These are phyloP conservation scores for Corythornis cristatus DNA, from an alignment of 2,113 vertebrate genomes.

Conservation along the genomic window DNA sequence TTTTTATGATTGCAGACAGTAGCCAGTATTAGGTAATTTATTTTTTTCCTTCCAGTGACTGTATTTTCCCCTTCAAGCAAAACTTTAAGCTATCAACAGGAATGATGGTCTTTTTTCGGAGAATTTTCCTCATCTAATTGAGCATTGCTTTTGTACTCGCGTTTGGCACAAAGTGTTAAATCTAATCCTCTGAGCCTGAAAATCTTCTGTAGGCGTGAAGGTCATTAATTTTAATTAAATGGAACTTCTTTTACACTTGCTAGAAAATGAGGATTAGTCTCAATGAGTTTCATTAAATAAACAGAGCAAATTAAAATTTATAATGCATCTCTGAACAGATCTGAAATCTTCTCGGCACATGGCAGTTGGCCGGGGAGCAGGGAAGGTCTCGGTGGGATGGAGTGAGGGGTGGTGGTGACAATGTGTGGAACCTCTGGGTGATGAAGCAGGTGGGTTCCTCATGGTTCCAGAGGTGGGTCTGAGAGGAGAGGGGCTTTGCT, in stretches of 20 bases:
- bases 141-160: neutral
- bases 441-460: neutral
- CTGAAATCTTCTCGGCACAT: constrained; percentile 30
- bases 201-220: constrained; percentile 60
- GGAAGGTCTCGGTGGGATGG: neutral
- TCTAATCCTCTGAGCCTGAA: constrained; percentile 52
- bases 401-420: neutral
- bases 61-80: neutral
- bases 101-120: neutral
- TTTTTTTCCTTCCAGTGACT: neutral
- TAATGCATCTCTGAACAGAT: constrained; percentile 40
- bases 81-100: neutral
- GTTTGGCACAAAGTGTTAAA: constrained; percentile 45
- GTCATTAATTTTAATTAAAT: constrained; percentile 79
- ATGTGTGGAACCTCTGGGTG: neutral
- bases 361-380: neutral
- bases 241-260: constrained; percentile 45
- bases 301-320: constrained; percentile 71
- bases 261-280: constrained; percentile 69
- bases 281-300: constrained; percentile 75
- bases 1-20: neutral
- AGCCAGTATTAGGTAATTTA: neutral
- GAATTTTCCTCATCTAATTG: neutral
- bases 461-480: accelerated
- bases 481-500: neutral